A percentile compares a stretch with the other conserved stretches of the same genome.
Conservation (phyloP, 2,113 vertebrate genomes). For the Muntiacus reevesi region DNA sequence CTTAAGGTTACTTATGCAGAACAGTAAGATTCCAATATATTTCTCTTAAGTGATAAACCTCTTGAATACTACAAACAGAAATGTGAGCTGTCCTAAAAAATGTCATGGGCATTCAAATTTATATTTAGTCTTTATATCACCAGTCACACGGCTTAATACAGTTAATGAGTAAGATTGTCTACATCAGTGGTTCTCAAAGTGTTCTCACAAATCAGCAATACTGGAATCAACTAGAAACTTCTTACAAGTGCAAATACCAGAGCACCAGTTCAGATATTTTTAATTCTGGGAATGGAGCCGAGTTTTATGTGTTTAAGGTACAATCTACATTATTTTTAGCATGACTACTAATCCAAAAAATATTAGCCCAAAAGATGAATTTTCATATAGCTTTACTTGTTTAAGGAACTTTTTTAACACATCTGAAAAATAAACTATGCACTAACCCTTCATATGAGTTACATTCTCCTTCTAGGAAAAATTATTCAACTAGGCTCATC, state of each 20-base stretch:
- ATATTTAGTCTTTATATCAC: not conserved
- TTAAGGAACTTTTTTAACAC: not conserved
- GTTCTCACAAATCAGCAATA: not conserved
- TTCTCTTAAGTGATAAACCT: constrained; percentile 15
- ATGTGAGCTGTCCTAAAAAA: not conserved
- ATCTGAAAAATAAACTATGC: not conserved
- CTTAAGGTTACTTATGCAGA: not conserved
- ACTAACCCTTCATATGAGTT: not conserved
- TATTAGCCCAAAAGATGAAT: not conserved
- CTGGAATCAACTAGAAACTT: not conserved
- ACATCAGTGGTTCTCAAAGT: not conserved
- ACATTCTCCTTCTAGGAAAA: not conserved
- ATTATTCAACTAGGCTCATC: not conserved
- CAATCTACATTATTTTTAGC: not conserved
- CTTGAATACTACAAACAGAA: not conserved
- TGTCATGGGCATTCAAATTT: not conserved
- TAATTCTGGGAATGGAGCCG: not conserved
- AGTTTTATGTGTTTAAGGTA: not conserved
- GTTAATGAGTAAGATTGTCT: not conserved
- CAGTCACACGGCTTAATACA: not conserved
- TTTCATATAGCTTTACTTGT: not conserved
- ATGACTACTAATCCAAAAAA: not conserved
- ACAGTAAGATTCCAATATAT: not conserved
- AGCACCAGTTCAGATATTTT: not conserved
- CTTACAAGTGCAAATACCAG: not conserved